A percentile compares a stretch with the other conserved stretches of the same genome.
phyloP scores from a whole-genome alignment of 1,140 invertebrate genomes.

The Tetragonula clypearis region DNA sequence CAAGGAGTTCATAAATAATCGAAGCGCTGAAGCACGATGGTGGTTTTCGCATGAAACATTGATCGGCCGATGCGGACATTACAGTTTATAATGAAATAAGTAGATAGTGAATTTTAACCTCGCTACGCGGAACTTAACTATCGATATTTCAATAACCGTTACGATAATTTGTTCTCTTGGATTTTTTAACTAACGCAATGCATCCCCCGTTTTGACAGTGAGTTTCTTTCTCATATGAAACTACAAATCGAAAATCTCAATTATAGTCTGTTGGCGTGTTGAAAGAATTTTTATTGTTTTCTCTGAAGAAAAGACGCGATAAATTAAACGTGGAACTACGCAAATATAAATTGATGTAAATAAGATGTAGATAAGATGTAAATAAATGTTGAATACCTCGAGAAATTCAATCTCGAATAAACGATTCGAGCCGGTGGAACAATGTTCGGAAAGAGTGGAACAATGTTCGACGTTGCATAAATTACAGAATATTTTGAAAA shows the following conservation, averaged over 20 bases:
- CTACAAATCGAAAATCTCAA: neutral
- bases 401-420: neutral
- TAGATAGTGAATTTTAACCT: constrained; percentile 57
- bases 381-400: neutral
- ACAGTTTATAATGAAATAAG: constrained; percentile 77
- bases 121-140: constrained; percentile 19
- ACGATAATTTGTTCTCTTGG: neutral
- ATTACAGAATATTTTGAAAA: constrained; percentile 6
- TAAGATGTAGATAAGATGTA: no score
- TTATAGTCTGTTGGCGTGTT: no score
- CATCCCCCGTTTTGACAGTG: neutral
- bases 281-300: neutral
- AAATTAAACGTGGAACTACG: no score
- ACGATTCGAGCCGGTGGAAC: neutral
- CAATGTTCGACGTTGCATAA: neutral
- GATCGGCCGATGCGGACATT: constrained; percentile 76
- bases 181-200: neutral
- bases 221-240: neutral
- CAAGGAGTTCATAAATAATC: constrained; percentile 81
- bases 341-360: no score
- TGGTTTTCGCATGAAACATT: constrained; percentile 81
- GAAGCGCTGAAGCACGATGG: constrained; percentile 77
- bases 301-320: neutral
- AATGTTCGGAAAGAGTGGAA: no score
- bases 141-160: constrained; percentile 46